Evolutionary conservation across 2,888 invertebrate species (phyloP).

Genomic region (Itoplectis maculator): DNA sequence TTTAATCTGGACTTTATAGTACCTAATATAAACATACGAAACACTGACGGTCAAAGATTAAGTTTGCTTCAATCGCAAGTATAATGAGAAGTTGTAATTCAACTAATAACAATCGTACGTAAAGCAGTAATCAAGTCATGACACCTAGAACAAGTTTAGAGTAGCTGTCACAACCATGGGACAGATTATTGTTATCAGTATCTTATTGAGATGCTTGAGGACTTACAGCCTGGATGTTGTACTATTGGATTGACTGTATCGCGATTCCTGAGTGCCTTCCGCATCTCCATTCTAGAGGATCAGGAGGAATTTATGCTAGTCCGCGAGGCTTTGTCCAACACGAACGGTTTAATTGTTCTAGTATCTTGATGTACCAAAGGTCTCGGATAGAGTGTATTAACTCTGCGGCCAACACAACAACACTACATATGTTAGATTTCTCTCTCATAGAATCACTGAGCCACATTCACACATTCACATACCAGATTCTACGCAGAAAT

Average conservation of each 20-base stretch:
- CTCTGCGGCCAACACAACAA: constrained; percentile 14
- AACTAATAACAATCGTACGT: neutral
- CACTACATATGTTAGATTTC: constrained; percentile 6
- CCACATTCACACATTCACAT: no score
- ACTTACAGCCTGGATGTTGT: neutral
- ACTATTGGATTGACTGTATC: constrained; percentile 34
- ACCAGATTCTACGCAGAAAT: no score
- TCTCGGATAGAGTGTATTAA: constrained; percentile 8
- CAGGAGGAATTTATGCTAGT: constrained; percentile 55
- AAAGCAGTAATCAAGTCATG: neutral
- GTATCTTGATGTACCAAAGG: constrained; percentile 38
- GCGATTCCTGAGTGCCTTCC: constrained; percentile 44
- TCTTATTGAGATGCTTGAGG: neutral
- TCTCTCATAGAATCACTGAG: no score
- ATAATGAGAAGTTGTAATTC: no score
- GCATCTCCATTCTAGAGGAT: constrained; percentile 42
- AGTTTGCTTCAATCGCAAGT: no score
- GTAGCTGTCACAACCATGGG: neutral
- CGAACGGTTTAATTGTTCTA: constrained; percentile 35
- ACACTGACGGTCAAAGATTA: no score
- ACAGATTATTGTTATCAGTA: neutral
- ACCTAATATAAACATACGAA: neutral
- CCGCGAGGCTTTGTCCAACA: constrained; percentile 54
- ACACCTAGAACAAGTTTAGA: neutral
- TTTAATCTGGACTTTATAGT: no score